These are phyloP conservation scores for Agonopterix alstromeriana DNA, from an alignment of 2,888 invertebrate genomes.

Conservation along the genomic window DNA sequence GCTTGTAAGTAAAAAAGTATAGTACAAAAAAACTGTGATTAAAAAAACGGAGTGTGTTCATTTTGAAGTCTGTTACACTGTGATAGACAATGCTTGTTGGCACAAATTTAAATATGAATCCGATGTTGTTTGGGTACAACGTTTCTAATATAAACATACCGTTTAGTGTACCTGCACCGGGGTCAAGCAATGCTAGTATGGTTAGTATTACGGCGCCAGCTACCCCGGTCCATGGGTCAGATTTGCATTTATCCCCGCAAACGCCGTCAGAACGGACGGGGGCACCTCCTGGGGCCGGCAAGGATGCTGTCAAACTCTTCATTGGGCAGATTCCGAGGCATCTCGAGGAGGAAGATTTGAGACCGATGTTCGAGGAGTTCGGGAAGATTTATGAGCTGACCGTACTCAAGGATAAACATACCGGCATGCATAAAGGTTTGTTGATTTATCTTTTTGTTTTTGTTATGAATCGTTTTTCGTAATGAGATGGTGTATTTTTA, in stretches of 20 bases:
- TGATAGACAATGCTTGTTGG: slow-evolving; percentile 64
- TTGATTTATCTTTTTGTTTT: slow-evolving; percentile 19
- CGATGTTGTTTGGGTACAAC: slow-evolving; percentile 50
- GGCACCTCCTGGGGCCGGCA: slow-evolving; percentile 65
- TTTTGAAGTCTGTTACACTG: slow-evolving; percentile 23
- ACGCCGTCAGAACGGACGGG: slow-evolving; percentile 63
- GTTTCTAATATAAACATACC: background rate
- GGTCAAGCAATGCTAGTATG: slow-evolving; percentile 35
- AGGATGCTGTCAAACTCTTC: slow-evolving; percentile 88
- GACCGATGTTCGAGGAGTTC: slow-evolving; percentile 94
- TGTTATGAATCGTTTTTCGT: background rate
- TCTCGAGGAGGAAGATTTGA: slow-evolving; percentile 89
- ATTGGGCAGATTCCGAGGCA: slow-evolving; percentile 95
- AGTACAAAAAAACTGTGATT: slow-evolving; percentile 69
- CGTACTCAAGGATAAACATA: slow-evolving; percentile 95
- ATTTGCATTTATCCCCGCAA: slow-evolving; percentile 39
- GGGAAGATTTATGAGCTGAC: slow-evolving; percentile 96
- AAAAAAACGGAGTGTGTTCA: slow-evolving; percentile 43
- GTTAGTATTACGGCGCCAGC: slow-evolving; percentile 53
- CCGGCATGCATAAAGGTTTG: slow-evolving; percentile 96
- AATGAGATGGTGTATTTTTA: no score
- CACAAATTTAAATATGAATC: slow-evolving; percentile 45
- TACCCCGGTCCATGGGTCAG: slow-evolving; percentile 56
- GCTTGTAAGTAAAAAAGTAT: slow-evolving; percentile 38
- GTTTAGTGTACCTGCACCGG: slow-evolving; percentile 9